phyloP scores from a whole-genome alignment of 35 echinoderm and acorn worm genomes.

The Anneissia japonica region DNA sequence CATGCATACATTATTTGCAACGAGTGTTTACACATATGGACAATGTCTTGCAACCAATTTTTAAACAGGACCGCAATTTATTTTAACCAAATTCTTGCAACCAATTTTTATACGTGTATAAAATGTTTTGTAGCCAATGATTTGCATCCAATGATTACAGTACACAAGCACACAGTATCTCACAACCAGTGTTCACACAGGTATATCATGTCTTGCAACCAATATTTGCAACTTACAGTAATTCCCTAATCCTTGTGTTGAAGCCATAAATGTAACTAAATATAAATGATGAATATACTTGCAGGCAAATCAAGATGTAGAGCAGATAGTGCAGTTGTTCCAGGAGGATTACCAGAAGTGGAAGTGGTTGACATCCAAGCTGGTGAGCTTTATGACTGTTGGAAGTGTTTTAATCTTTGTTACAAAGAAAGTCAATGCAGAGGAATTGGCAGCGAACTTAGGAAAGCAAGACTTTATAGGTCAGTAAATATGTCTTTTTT shows the following conservation, averaged over 20 bases:
- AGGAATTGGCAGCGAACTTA: slow-evolving; percentile 68
- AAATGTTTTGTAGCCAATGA: neutral
- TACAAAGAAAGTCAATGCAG: slow-evolving; percentile 90
- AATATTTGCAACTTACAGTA: too few species aligned
- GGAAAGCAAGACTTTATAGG: slow-evolving; percentile 83
- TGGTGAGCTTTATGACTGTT: slow-evolving; percentile 74
- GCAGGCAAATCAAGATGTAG: slow-evolving; percentile 96
- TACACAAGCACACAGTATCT: neutral
- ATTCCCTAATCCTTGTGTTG: too few species aligned
- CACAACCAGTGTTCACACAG: neutral
- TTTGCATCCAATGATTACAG: neutral
- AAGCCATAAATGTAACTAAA: too few species aligned
- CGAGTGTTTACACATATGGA: too few species aligned
- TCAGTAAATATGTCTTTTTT: too few species aligned
- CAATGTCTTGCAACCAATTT: too few species aligned
- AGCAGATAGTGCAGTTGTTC: slow-evolving; percentile 72
- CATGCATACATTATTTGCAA: too few species aligned
- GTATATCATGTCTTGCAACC: too few species aligned
- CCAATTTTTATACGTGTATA: too few species aligned
- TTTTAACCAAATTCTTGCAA: too few species aligned
- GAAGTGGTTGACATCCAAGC: slow-evolving; percentile 62
- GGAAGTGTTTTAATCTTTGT: slow-evolving; percentile 96
- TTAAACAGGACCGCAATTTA: too few species aligned
- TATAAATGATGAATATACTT: neutral
- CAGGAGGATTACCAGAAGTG: slow-evolving; percentile 51